Conservation (phyloP, 1,140 invertebrate species). For the Thereuonema tuberculata region DNA sequence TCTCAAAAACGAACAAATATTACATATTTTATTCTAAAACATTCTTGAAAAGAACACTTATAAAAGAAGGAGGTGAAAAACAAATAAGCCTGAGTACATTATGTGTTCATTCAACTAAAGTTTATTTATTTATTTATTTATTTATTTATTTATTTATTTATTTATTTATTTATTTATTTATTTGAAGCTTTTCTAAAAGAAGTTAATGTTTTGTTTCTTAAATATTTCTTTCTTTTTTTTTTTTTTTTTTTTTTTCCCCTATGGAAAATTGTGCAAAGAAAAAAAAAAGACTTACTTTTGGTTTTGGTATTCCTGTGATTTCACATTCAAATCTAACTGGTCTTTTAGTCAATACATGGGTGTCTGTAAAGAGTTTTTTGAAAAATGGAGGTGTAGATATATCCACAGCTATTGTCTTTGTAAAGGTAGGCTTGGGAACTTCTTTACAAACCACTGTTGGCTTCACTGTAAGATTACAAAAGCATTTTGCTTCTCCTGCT, state of each 20-base stretch:
- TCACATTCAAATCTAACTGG: conserved; percentile 54
- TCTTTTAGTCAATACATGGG: conserved; percentile 36
- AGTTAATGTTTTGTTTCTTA: background rate
- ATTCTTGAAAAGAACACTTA: too few species aligned
- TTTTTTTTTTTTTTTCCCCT: background rate
- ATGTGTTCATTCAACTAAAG: too few species aligned
- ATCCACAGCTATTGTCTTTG: conserved; percentile 41
- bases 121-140: too few species aligned
- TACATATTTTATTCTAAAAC: too few species aligned
- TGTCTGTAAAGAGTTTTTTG: conserved; percentile 47
- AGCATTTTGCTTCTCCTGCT: conserved; percentile 62
- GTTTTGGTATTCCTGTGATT: conserved; percentile 51
- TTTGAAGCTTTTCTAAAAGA: background rate
- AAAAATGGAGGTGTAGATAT: conserved; percentile 40
- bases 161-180: too few species aligned
- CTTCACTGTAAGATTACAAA: conserved; percentile 55
- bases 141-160: too few species aligned
- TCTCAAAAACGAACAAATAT: too few species aligned
- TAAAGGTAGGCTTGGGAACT: conserved; percentile 16
- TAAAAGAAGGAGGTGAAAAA: too few species aligned
- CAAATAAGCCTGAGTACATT: too few species aligned
- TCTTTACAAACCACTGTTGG: conserved; percentile 26
- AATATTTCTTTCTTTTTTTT: too few species aligned
- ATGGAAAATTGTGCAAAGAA: too few species aligned
- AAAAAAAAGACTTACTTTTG: conserved; percentile 43